These are phyloP conservation scores for Cataglyphis cursor DNA, from an alignment of 2,888 invertebrate species.

Conservation along the genomic window DNA sequence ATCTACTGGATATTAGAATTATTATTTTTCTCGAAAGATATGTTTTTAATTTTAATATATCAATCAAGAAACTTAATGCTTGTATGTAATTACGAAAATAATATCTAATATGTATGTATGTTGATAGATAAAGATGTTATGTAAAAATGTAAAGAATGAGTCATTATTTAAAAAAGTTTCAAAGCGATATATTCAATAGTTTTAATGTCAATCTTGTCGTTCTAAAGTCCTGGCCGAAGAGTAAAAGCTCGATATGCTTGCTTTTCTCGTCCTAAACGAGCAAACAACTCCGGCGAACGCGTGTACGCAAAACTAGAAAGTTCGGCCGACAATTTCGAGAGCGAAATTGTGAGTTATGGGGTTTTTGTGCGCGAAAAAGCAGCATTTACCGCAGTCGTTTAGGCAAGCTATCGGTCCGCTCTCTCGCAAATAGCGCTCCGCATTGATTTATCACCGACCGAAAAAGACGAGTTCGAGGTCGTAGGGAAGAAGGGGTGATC, in stretches of 20 bases:
- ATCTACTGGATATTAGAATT: background rate
- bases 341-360: conserved; percentile 74
- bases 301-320: conserved; percentile 28
- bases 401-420: conserved; percentile 45
- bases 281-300: conserved; percentile 23
- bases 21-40: background rate
- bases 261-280: background rate
- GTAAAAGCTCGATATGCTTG: background rate
- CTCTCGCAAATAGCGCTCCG: conserved; percentile 61
- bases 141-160: background rate
- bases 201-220: background rate
- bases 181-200: background rate
- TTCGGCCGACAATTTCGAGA: conserved; percentile 26
- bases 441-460: conserved; percentile 67
- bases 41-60: background rate
- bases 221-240: background rate
- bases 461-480: conserved; percentile 51
- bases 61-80: background rate
- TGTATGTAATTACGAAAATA: background rate
- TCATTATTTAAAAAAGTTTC: background rate
- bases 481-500: background rate
- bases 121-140: background rate
- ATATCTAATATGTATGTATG: too few relatives aligned
- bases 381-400: conserved; percentile 72
- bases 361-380: conserved; percentile 67